phyloP scores from a whole-genome alignment of 2,888 invertebrate genomes.

The Sipha maydis region DNA sequence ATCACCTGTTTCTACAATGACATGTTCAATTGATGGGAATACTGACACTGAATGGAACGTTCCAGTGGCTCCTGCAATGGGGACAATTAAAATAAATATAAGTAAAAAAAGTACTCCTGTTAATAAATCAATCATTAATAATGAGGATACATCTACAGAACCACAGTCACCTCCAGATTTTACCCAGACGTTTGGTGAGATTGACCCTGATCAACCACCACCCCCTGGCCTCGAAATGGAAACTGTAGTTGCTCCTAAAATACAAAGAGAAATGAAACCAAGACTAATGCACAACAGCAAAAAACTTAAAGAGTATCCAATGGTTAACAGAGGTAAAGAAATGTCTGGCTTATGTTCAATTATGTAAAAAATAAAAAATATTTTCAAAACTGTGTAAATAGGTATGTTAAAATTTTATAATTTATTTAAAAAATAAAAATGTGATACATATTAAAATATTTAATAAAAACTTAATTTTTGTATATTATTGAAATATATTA shows the following conservation, averaged over 20 bases:
- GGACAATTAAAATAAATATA: slow-evolving; percentile 58
- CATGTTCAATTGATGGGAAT: slow-evolving; percentile 82
- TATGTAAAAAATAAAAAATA: slow-evolving; percentile 72
- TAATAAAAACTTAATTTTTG: slow-evolving; percentile 7
- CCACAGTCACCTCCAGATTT: slow-evolving; percentile 50
- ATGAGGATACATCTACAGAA: slow-evolving; percentile 16
- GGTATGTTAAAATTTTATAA: slow-evolving; percentile 31
- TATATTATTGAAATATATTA: slow-evolving; percentile 27
- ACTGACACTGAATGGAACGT: slow-evolving; percentile 69
- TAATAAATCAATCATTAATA: background rate
- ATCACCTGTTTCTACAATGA: slow-evolving; percentile 66
- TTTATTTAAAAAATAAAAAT: slow-evolving; percentile 16
- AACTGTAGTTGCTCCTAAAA: slow-evolving; percentile 62
- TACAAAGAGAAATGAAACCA: slow-evolving; percentile 55
- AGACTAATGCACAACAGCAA: slow-evolving; percentile 71
- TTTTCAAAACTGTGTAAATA: slow-evolving; percentile 27
- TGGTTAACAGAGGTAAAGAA: slow-evolving; percentile 79
- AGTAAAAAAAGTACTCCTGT: slow-evolving; percentile 44
- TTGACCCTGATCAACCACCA: slow-evolving; percentile 69
- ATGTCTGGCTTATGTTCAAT: slow-evolving; percentile 88
- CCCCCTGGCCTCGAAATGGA: slow-evolving; percentile 71
- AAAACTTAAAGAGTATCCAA: slow-evolving; percentile 77
- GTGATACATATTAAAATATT: slow-evolving; percentile 10
- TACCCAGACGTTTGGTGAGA: slow-evolving; percentile 46
- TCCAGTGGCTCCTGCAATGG: slow-evolving; percentile 47